phyloP scores from a whole-genome alignment of 2,797 vertebrate species.

The Myotis daubentonii region DNA sequence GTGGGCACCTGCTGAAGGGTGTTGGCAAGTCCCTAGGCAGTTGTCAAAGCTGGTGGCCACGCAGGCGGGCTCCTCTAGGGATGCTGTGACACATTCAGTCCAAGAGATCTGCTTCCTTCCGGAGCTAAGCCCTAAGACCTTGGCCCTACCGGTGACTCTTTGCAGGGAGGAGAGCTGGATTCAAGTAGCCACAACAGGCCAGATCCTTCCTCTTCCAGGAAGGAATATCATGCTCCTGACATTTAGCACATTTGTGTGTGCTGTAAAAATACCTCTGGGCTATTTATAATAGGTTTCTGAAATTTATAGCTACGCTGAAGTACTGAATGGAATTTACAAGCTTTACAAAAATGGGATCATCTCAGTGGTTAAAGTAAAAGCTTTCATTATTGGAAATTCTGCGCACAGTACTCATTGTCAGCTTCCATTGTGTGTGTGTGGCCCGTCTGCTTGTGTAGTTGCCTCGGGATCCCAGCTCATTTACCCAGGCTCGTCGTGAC shows the following conservation, averaged over 20 bases:
- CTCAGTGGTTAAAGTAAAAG: slow-evolving; percentile 61
- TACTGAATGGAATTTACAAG: slow-evolving; percentile 66
- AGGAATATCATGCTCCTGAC: neutral
- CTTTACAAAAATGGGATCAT: slow-evolving; percentile 39
- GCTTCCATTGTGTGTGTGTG: slow-evolving; percentile 35
- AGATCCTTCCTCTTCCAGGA: slow-evolving; percentile 36
- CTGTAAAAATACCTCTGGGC: slow-evolving; percentile 56
- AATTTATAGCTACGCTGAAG: slow-evolving; percentile 57
- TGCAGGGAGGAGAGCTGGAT: neutral
- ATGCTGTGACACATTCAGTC: neutral
- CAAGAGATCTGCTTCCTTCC: neutral
- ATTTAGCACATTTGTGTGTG: slow-evolving; percentile 48
- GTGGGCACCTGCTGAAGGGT: neutral
- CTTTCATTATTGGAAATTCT: slow-evolving; percentile 56
- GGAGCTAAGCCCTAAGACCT: neutral
- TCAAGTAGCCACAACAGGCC: neutral
- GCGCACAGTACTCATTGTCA: neutral
- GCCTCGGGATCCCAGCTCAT: neutral
- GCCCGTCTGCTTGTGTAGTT: slow-evolving; percentile 22
- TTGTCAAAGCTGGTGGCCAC: neutral
- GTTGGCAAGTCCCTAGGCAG: neutral
- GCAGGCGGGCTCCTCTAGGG: neutral
- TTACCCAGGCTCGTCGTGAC: neutral
- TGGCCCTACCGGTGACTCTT: neutral
- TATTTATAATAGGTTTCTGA: slow-evolving; percentile 52